Percentiles rank a stretch among this genome's conserved stretches.
These are phyloP conservation scores for Lucilia cuprina DNA, from an alignment of 1,140 invertebrate species.

Conservation along the genomic window DNA sequence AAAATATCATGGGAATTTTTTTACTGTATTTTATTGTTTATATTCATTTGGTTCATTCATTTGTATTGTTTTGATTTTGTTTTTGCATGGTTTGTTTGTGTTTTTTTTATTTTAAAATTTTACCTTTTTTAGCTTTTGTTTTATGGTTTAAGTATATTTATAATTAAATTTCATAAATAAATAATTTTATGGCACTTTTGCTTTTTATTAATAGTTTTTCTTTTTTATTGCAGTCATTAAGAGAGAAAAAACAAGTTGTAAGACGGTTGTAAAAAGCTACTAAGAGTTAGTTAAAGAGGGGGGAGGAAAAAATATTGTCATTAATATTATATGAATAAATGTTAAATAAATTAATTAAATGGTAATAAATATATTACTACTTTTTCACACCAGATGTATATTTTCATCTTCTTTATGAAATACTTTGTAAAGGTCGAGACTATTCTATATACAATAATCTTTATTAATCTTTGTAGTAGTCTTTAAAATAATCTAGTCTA, in stretches of 20 bases:
- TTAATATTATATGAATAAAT: no score
- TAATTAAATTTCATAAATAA: not conserved
- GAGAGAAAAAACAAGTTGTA: not conserved
- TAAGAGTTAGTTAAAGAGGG: no score
- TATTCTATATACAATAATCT: no score
- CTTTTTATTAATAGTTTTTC: not conserved
- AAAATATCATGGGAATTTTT: constrained; percentile 7
- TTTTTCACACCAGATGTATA: no score
- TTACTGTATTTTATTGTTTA: not conserved
- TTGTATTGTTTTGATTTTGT: not conserved
- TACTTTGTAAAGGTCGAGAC: no score
- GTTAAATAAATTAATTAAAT: no score
- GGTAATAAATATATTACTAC: no score
- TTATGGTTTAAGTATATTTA: not conserved
- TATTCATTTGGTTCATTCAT: not conserved
- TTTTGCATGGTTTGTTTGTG: not conserved
- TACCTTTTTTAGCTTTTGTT: not conserved
- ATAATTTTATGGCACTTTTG: not conserved
- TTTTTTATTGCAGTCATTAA: not conserved
- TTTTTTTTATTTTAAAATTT: not conserved
- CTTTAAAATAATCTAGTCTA: no score
- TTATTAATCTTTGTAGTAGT: no score
- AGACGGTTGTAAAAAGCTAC: not conserved
- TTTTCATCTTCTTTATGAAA: no score
- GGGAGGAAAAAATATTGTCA: no score